Evolutionary conservation across 2,888 invertebrate genomes (phyloP), one percentile per base, ranked within the genome.

Genomic region (Rhyacophila evoluta): DNA sequence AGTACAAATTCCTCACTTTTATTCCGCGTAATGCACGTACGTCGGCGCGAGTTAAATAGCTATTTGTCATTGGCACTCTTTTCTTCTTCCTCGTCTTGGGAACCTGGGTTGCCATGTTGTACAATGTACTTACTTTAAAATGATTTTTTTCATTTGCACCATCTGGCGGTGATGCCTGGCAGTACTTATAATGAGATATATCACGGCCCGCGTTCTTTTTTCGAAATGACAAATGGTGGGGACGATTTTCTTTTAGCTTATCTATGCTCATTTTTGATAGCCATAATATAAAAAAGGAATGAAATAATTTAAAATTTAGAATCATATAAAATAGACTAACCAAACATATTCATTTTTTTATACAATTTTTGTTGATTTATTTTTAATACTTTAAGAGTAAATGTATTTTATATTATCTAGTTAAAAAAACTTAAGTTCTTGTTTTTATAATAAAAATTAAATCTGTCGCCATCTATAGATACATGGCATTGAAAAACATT

Each of bases 31-130:
- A 81, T 79, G 80, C 80, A 75, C 68, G 80, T 78, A 80, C 79
- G 82, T 81, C 82, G 80, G 72, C 78, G 71, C 77, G 80, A 82
- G 82, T 82, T 82, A 82, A 82, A 82, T 81, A 82, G 81, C 81
- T 80, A 82, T 82, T 82, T 82, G 82, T 82, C 82, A 82, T 82
- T 77, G 78, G 80, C 79, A 76, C 76, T 68, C 78, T 41, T 81
- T 55, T 75, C 68, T 72, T 70, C 55, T 38, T 15, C 36, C 25
- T 29, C 73, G 71, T 67, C 41, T 78, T 29, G 39, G 72, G 39
- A 36, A 27, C 76, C 25, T 19, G 27, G 39, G 41, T 37, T 36
- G 38, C 55, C 33, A 41, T 41, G 55, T 55, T 55, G 55, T 55
- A 25, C 55, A 55, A 55, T 55, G 55, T 55, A 55, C 55, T 55